Conservation (phyloP, 2,113 vertebrate species). For the Anas platyrhynchos region DNA sequence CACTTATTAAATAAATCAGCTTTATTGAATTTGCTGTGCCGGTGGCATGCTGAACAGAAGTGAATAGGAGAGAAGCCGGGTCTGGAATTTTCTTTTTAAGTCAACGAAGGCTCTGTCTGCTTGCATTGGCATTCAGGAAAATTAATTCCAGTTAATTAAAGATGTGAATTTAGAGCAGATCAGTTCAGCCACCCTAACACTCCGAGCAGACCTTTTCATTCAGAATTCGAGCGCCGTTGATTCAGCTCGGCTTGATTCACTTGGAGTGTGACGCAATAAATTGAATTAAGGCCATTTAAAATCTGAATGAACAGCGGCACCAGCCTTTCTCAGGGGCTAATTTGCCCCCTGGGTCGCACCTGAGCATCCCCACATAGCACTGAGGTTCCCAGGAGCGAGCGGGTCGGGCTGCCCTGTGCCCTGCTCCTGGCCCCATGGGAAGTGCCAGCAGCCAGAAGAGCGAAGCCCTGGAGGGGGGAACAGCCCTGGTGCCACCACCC, state of each 20-base stretch:
- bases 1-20: constrained; percentile 22
- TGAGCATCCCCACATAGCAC: neutral
- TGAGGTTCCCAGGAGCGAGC: neutral
- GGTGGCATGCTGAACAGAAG: neutral
- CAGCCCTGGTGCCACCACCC: neutral
- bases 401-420: neutral
- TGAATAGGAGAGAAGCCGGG: neutral
- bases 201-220: neutral
- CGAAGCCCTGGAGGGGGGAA: neutral
- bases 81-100: neutral
- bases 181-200: neutral
- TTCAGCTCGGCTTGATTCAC: neutral
- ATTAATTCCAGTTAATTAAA: constrained; percentile 62
- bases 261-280: neutral
- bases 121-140: neutral
- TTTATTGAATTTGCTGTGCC: neutral
- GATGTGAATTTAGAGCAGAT: constrained; percentile 37
- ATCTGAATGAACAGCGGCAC: neutral
- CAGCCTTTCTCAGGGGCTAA: neutral
- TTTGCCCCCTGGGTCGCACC: neutral
- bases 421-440: neutral
- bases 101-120: neutral
- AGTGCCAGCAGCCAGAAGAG: neutral
- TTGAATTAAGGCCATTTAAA: neutral
- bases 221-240: neutral